Conservation (phyloP, 2,113 vertebrate genomes). For the Symphodus melops region DNA sequence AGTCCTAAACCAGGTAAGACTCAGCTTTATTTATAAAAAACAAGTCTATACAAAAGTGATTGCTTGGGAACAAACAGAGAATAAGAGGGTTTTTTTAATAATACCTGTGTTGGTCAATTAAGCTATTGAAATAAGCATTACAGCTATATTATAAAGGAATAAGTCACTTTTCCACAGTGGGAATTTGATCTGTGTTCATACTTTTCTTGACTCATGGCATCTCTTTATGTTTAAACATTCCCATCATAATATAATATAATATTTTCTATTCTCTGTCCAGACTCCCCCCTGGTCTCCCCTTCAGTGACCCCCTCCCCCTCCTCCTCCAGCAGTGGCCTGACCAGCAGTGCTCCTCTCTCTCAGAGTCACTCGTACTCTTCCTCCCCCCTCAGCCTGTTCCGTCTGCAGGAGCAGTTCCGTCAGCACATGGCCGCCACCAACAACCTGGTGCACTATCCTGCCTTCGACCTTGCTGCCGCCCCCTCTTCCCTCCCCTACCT, state of each 20-base stretch:
- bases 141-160: too few species aligned
- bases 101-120: too few species aligned
- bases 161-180: too few species aligned
- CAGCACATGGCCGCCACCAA: slow-evolving; percentile 99
- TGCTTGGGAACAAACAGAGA: neutral
- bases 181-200: neutral
- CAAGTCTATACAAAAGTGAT: neutral
- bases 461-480: slow-evolving; percentile 92
- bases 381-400: slow-evolving; percentile 97
- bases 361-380: slow-evolving; percentile 97
- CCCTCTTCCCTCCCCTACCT: slow-evolving; percentile 94
- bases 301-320: slow-evolving; percentile 86
- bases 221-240: neutral
- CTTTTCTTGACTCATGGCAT: neutral
- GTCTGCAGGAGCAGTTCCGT: slow-evolving; percentile 98
- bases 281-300: slow-evolving; percentile 87
- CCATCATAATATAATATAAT: neutral
- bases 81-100: too few species aligned
- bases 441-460: slow-evolving; percentile 97
- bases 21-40: neutral
- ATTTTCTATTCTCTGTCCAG: slow-evolving; percentile 76
- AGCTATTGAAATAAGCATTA: too few species aligned
- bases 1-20: slow-evolving; percentile 95
- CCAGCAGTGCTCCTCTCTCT: slow-evolving; percentile 82
- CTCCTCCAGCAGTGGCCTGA: slow-evolving; percentile 82